phyloP scores from a whole-genome alignment of 2,113 vertebrate species.

The Variabilichromis moorii region DNA sequence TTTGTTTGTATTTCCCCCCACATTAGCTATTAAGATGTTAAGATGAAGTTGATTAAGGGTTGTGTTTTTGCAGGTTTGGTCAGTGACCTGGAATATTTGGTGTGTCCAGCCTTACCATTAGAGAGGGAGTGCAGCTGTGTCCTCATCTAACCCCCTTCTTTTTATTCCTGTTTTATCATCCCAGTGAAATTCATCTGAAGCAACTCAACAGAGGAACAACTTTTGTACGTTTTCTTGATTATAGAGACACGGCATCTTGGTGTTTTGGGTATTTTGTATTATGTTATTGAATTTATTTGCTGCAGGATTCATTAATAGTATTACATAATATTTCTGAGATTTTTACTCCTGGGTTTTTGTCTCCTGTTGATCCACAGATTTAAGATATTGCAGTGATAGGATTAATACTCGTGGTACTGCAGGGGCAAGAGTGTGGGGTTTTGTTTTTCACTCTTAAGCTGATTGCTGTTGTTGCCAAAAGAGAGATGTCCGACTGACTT shows the following conservation, averaged over 20 bases:
- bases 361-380: conserved; percentile 43
- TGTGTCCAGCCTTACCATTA: conserved; percentile 41
- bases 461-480: conserved; percentile 51
- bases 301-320: neutral
- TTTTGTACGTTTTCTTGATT: neutral
- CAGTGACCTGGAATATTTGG: conserved; percentile 66
- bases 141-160: conserved; percentile 47
- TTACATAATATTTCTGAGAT: neutral
- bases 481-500: conserved; percentile 47
- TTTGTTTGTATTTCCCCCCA: neutral
- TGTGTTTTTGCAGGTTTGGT: conserved; percentile 59
- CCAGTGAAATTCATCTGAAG: neutral
- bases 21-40: neutral
- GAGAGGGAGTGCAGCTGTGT: conserved; percentile 60
- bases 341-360: neutral
- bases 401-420: conserved; percentile 74
- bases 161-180: neutral
- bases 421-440: conserved; percentile 75
- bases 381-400: conserved; percentile 67
- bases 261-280: neutral
- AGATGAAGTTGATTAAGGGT: neutral
- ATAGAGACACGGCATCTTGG: neutral
- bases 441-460: conserved; percentile 36
- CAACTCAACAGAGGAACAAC: neutral
- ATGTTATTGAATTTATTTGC: neutral